Conservation (phyloP, 2,888 invertebrate genomes). For the Aspidiotus destructor region DNA sequence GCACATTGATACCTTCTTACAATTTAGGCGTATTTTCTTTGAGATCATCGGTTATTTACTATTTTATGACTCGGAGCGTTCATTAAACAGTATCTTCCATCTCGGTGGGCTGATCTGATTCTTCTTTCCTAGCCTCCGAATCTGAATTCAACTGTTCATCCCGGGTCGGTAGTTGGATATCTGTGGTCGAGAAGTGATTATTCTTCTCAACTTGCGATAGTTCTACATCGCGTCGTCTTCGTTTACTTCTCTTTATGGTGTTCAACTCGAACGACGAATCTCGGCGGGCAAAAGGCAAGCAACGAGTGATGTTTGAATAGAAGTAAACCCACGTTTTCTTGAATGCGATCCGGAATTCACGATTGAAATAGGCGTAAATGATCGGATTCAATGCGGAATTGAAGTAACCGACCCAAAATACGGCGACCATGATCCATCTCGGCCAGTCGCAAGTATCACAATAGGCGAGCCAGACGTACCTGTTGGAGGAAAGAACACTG, state of each 20-base stretch:
- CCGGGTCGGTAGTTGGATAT: no score
- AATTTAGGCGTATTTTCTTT: no score
- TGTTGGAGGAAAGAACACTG: conserved; percentile 42
- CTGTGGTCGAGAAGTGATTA: no score
- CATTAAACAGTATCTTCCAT: conserved; percentile 19
- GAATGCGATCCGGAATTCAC: conserved; percentile 92
- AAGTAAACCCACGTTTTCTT: conserved; percentile 73
- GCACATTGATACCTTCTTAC: no score
- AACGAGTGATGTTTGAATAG: conserved; percentile 45
- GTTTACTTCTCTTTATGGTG: background rate
- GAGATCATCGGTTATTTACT: no score
- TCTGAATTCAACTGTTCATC: no score
- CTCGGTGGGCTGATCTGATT: conserved; percentile 20
- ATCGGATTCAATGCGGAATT: conserved; percentile 94
- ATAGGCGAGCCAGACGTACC: conserved; percentile 74
- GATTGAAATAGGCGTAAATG: conserved; percentile 94
- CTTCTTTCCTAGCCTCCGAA: background rate
- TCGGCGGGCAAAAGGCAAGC: conserved; percentile 26
- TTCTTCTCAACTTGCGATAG: no score
- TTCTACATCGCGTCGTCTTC: background rate
- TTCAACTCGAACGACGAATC: conserved; percentile 1
- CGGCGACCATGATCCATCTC: conserved; percentile 71
- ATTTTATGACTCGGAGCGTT: no score
- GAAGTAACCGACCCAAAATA: conserved; percentile 97
- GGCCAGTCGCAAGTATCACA: conserved; percentile 56